Evolutionary conservation across 2,113 vertebrate species (phyloP).

Genomic region (Tachuris rubrigastra): DNA sequence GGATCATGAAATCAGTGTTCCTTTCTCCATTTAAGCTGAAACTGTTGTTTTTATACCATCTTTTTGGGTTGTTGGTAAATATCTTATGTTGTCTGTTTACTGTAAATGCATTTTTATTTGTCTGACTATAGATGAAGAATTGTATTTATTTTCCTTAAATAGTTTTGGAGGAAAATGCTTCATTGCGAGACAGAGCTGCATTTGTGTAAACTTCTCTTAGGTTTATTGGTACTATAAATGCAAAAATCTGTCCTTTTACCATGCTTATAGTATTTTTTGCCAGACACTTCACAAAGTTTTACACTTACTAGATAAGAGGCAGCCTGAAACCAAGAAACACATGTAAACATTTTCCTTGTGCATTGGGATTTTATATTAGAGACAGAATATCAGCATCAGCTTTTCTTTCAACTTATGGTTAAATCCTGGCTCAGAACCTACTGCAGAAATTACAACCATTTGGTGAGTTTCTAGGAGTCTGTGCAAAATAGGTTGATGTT

Average conservation of each 20-base stretch:
- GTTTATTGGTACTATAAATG: neutral
- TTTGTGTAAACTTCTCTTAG: neutral
- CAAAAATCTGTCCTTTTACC: neutral
- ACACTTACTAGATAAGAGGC: neutral
- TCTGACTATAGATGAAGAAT: neutral
- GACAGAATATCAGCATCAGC: neutral
- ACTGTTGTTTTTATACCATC: neutral
- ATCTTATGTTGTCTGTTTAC: neutral
- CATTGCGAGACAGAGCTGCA: neutral
- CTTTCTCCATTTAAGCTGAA: neutral
- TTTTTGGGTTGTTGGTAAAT: neutral
- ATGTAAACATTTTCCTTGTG: neutral
- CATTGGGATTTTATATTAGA: neutral
- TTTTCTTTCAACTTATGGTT: neutral
- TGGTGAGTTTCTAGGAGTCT: neutral
- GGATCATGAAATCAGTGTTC: neutral
- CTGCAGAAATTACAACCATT: neutral
- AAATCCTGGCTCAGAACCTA: neutral
- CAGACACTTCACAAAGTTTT: neutral
- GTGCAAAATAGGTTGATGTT: neutral
- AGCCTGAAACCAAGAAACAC: neutral
- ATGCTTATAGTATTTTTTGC: neutral
- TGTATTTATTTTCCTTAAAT: constrained; percentile 16
- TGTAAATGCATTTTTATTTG: constrained; percentile 12
- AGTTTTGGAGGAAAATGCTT: neutral